Evolutionary conservation across 2,888 invertebrate genomes (phyloP), one percentile per base, ranked within the genome.

Genomic region (Lampropteryx suffumata): DNA sequence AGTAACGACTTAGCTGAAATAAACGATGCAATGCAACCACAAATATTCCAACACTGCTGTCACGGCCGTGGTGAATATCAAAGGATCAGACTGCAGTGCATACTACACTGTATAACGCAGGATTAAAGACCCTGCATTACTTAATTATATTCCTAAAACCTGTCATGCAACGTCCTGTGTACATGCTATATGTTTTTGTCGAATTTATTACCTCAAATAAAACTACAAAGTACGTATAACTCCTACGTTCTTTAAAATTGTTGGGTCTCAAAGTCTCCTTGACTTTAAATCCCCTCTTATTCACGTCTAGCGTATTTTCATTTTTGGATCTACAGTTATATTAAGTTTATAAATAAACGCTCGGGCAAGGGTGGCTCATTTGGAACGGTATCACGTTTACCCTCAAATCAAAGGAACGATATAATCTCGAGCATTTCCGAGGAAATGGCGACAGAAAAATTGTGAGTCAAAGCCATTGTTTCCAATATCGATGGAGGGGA

Each of bases 401-500:
- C 74, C 80, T 80, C 77, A 81, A 85, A 82, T 84, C 84, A 86
- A 84, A 83, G 75, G 80, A 79, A 76, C 79, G 82, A 78, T 79
- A 84, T 82, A 84, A 84, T 84, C 78, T 74, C 62, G 65, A 62
- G 65, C 71, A 71, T 79, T 83, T 83, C 80, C 79, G 76, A 61
- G 67, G 62, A 71, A 65, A 62, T 67, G 69, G 71, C 71, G 78
- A 75, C 75, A 74, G 77, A 81, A 76, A 84, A 84, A 84, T 85
- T 82, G 82, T 76, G 77, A 84, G 77, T 82, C 84, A 83, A 83
- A 86, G 83, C 79, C 76, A 85, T 88, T 89, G 87, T 89, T 88
- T 89, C 84, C 87, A 86, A 88, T 85, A 84, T 83, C 81, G 71
- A 71, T 76, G 72, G 76, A 76, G 74, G 78, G 85, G 76, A 81